A percentile compares a stretch with the other conserved stretches of the same genome.
These are phyloP conservation scores for Phyllotis vaccarum DNA, from an alignment of 2,797 vertebrate genomes.

Conservation along the genomic window DNA sequence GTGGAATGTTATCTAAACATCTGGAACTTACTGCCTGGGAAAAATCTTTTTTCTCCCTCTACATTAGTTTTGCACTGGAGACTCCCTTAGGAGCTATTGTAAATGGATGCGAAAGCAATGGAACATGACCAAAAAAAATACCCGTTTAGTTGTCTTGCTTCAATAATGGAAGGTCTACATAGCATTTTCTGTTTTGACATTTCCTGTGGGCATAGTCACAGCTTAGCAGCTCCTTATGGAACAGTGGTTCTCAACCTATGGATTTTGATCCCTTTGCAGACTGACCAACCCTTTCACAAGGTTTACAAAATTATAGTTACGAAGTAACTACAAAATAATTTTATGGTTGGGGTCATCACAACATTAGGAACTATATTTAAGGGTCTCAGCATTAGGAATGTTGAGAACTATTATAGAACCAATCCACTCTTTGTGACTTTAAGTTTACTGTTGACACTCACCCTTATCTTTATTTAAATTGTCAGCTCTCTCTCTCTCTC, in stretches of 20 bases:
- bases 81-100: no score
- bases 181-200: not conserved
- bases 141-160: not conserved
- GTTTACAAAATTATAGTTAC: not conserved
- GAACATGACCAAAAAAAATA: not conserved
- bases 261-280: not conserved
- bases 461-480: not conserved
- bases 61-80: not conserved
- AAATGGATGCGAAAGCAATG: not conserved
- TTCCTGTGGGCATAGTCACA: not conserved
- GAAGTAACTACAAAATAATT: not conserved
- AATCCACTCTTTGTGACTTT: not conserved
- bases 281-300: not conserved
- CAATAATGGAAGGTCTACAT: not conserved
- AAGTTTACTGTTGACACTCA: not conserved
- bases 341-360: not conserved
- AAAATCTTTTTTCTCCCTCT: not conserved
- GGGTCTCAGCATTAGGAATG: not conserved
- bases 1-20: not conserved
- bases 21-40: not conserved
- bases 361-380: not conserved
- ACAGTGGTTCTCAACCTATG: not conserved
- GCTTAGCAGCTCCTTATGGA: not conserved
- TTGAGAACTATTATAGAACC: not conserved
- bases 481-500: not conserved